These are phyloP conservation scores for Caenorhabditis latens DNA, from an alignment of 1,140 invertebrate genomes.

Conservation along the genomic window DNA sequence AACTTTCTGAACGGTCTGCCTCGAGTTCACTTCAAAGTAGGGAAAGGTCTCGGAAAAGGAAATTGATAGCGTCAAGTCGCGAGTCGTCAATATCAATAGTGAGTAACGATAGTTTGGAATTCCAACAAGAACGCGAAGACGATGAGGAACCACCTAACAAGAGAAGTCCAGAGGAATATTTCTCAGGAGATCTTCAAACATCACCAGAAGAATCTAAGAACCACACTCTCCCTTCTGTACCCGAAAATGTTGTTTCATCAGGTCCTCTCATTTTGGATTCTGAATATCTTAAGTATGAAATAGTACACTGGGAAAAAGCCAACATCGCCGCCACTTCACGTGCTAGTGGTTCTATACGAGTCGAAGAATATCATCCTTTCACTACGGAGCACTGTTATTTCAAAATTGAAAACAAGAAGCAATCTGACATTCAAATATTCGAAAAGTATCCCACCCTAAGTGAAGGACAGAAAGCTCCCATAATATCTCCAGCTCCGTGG, in stretches of 20 bases:
- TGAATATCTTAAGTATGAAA: background rate
- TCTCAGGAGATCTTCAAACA: background rate
- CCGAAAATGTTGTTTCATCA: background rate
- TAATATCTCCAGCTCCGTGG: constrained; percentile 27
- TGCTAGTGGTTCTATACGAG: background rate
- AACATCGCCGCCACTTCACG: background rate
- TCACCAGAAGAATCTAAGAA: background rate
- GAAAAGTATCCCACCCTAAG: background rate
- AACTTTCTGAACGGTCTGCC: background rate
- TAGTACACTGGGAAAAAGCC: constrained; percentile 20
- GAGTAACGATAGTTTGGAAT: background rate
- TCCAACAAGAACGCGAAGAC: background rate
- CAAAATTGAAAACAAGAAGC: constrained; percentile 8
- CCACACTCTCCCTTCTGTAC: background rate
- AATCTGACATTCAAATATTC: constrained; percentile 33
- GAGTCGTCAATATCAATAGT: background rate
- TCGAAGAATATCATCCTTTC: constrained; percentile 50
- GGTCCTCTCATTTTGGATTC: background rate
- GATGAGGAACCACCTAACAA: constrained; percentile 10
- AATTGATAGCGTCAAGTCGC: background rate
- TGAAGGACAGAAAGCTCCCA: background rate
- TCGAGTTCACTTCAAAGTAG: background rate
- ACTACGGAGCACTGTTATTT: constrained; percentile 55
- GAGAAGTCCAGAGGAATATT: background rate
- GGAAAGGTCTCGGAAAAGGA: background rate